A percentile compares a stretch with the other conserved stretches of the same genome.
phyloP scores from a whole-genome alignment of 2,888 invertebrate species.

The Tethea ocularis region DNA sequence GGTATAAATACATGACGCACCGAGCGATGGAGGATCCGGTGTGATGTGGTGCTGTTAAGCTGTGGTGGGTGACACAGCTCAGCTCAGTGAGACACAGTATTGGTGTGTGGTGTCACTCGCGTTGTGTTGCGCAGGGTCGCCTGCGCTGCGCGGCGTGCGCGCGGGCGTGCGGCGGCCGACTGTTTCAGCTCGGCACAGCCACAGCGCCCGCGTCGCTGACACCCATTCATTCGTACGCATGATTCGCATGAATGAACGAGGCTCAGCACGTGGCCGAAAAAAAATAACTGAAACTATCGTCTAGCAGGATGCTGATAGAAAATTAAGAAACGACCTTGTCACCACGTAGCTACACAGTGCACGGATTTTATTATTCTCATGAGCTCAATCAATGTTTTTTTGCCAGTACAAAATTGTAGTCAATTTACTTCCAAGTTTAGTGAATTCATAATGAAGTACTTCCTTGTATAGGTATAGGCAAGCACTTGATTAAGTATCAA shows the following conservation, averaged over 20 bases:
- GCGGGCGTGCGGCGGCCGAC: constrained; percentile 70
- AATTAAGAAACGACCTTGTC: constrained; percentile 7
- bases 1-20: constrained; percentile 70
- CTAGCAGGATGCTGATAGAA: constrained; percentile 20
- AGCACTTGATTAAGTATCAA: too few species aligned
- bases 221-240: constrained; percentile 73
- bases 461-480: too few species aligned
- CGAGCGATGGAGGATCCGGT: constrained; percentile 57
- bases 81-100: constrained; percentile 27
- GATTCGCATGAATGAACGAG: constrained; percentile 76
- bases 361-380: background rate
- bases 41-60: constrained; percentile 35
- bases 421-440: background rate
- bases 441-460: too few species aligned
- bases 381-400: background rate
- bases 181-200: constrained; percentile 51
- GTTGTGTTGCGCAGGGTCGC: constrained; percentile 52
- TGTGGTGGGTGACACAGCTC: constrained; percentile 41
- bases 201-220: constrained; percentile 28
- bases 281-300: constrained; percentile 56
- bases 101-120: constrained; percentile 41
- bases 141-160: constrained; percentile 63
- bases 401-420: background rate
- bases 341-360: background rate
- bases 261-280: constrained; percentile 68